phyloP scores from a whole-genome alignment of 2,888 invertebrate species.

The Abscondita cerata region DNA sequence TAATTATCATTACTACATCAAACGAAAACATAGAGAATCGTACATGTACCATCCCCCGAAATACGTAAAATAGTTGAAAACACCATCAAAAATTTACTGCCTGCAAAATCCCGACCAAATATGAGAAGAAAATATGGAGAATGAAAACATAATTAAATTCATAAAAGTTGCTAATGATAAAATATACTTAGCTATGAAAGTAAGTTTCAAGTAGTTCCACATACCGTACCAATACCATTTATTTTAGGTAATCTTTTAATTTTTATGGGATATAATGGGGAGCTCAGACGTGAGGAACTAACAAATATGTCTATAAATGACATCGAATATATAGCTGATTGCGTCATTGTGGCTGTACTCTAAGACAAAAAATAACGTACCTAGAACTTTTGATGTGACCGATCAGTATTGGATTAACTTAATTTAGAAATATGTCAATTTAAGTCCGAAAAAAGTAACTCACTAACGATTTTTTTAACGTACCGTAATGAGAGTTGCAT shows the following conservation, averaged over 20 bases:
- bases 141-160: too few relatives aligned
- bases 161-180: too few relatives aligned
- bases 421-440: conserved; percentile 25
- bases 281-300: conserved; percentile 36
- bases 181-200: too few relatives aligned
- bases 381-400: conserved; percentile 33
- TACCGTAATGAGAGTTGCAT: conserved; percentile 28
- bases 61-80: too few relatives aligned
- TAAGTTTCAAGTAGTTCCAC: neutral
- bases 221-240: conserved; percentile 9
- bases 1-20: too few relatives aligned
- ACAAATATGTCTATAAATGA: conserved; percentile 33
- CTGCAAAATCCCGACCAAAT: too few relatives aligned
- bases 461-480: conserved; percentile 33
- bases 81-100: too few relatives aligned
- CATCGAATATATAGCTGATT: conserved; percentile 31
- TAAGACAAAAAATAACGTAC: conserved; percentile 36
- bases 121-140: too few relatives aligned
- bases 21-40: too few relatives aligned
- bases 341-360: conserved; percentile 19
- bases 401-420: conserved; percentile 29
- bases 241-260: conserved; percentile 25
- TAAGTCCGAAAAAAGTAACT: conserved; percentile 24
- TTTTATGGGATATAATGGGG: conserved; percentile 35
- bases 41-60: too few relatives aligned